phyloP scores from a whole-genome alignment of 2,888 invertebrate species.

The Drosophila niveifrons region DNA sequence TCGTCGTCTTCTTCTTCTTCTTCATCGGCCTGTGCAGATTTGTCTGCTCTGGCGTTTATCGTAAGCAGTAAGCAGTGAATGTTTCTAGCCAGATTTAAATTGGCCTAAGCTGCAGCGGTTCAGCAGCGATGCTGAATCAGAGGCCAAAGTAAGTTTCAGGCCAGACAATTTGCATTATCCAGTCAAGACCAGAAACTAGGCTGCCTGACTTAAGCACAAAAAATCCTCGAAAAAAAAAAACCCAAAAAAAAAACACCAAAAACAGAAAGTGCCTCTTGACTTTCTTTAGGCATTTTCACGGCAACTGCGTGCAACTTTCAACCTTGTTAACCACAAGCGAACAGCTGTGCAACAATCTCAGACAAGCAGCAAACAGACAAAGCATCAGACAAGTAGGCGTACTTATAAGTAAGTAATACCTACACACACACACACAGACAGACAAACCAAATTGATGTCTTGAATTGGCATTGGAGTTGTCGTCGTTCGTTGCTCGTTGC shows the following conservation, averaged over 20 bases:
- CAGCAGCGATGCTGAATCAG: not conserved
- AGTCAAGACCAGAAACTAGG: slow-evolving; percentile 44
- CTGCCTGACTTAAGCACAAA: slow-evolving; percentile 25
- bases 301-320: slow-evolving; percentile 49
- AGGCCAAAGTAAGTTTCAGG: slow-evolving; percentile 21
- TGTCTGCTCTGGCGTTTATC: slow-evolving; percentile 75
- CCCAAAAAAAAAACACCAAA: not conserved
- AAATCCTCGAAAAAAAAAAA: not conserved
- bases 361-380: slow-evolving; percentile 45
- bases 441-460: slow-evolving; percentile 60
- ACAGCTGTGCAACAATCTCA: slow-evolving; percentile 63
- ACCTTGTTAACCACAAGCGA: slow-evolving; percentile 55
- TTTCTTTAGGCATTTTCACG: slow-evolving; percentile 64
- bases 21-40: slow-evolving; percentile 59
- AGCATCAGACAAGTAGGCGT: slow-evolving; percentile 25
- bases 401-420: slow-evolving; percentile 29
- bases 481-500: slow-evolving; percentile 15
- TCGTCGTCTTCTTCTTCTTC: slow-evolving; percentile 2
- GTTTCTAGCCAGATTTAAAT: slow-evolving; percentile 62
- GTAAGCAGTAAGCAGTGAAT: slow-evolving; percentile 60
- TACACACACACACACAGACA: slow-evolving; percentile 19
- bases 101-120: slow-evolving; percentile 32
- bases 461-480: slow-evolving; percentile 46
- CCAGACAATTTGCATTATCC: slow-evolving; percentile 60
- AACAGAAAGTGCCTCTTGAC: slow-evolving; percentile 44